Conservation (phyloP, 1,140 invertebrate species). For the Agrilus planipennis region DNA sequence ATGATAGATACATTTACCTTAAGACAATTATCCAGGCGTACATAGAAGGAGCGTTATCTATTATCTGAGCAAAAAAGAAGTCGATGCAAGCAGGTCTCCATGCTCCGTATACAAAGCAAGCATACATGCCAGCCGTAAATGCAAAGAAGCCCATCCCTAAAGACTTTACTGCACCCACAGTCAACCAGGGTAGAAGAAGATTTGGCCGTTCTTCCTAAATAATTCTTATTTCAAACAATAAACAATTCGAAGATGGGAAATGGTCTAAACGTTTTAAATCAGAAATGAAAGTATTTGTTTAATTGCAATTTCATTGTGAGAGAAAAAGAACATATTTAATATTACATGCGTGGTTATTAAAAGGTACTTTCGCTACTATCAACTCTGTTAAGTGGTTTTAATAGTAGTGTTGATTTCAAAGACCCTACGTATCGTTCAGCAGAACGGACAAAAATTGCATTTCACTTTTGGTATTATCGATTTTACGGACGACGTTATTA, state of each 20-base stretch:
- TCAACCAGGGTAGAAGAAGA: slow-evolving; percentile 8
- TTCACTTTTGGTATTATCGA: too few relatives aligned
- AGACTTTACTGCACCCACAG: slow-evolving; percentile 7
- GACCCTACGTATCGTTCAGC: too few relatives aligned
- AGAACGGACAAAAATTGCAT: too few relatives aligned
- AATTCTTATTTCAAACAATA: background rate
- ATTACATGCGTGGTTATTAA: background rate
- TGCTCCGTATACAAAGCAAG: slow-evolving; percentile 4
- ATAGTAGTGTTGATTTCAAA: too few relatives aligned
- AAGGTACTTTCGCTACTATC: background rate
- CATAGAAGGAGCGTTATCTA: slow-evolving; percentile 6
- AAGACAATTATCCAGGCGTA: slow-evolving; percentile 10
- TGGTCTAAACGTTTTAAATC: background rate
- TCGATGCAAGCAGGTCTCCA: slow-evolving; percentile 9
- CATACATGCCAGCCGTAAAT: slow-evolving; percentile 5
- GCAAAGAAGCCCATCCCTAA: slow-evolving; percentile 8
- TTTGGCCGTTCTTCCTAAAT: slow-evolving; percentile 8
- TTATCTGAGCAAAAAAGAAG: slow-evolving; percentile 7
- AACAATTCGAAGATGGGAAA: background rate
- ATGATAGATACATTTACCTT: slow-evolving; percentile 4
- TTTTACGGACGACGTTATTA: too few relatives aligned
- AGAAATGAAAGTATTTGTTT: background rate
- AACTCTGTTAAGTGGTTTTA: background rate
- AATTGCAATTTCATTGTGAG: too few relatives aligned
- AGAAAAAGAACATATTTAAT: too few relatives aligned